Conservation (phyloP, 53 echinoderm and acorn worm species). For the Antedon mediterranea region DNA sequence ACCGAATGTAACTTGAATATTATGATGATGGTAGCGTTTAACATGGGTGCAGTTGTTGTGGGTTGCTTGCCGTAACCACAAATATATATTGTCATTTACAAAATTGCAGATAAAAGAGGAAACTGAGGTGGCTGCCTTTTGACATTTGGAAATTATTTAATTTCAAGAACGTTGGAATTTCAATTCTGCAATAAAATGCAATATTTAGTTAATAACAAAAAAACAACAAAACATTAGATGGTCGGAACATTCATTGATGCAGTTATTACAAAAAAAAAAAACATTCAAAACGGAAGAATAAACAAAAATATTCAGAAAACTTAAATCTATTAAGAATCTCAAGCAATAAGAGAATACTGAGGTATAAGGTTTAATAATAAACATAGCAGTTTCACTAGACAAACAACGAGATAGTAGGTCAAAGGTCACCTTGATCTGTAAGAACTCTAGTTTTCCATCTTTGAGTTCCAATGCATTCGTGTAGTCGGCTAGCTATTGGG, state of each 20-base stretch:
- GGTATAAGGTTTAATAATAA: neutral
- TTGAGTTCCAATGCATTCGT: constrained; percentile 75
- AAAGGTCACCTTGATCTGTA: constrained; percentile 85
- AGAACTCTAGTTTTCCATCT: constrained; percentile 56
- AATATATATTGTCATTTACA: too few species aligned
- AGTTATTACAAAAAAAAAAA: too few species aligned
- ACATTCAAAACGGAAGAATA: neutral
- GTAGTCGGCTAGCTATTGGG: constrained; percentile 55
- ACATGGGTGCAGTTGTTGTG: too few species aligned
- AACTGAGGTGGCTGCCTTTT: too few species aligned
- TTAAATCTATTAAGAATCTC: neutral
- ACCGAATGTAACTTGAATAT: too few species aligned
- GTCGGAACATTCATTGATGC: neutral
- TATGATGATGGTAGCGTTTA: too few species aligned
- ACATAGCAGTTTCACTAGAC: neutral
- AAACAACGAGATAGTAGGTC: neutral
- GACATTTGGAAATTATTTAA: too few species aligned
- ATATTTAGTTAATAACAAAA: neutral
- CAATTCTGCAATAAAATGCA: neutral
- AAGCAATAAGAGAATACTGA: neutral
- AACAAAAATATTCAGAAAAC: neutral
- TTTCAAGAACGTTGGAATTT: too few species aligned
- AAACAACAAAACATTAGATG: neutral
- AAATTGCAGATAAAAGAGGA: too few species aligned
- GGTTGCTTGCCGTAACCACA: too few species aligned